phyloP scores from a whole-genome alignment of 2,113 vertebrate genomes.

The Hassar affinis region DNA sequence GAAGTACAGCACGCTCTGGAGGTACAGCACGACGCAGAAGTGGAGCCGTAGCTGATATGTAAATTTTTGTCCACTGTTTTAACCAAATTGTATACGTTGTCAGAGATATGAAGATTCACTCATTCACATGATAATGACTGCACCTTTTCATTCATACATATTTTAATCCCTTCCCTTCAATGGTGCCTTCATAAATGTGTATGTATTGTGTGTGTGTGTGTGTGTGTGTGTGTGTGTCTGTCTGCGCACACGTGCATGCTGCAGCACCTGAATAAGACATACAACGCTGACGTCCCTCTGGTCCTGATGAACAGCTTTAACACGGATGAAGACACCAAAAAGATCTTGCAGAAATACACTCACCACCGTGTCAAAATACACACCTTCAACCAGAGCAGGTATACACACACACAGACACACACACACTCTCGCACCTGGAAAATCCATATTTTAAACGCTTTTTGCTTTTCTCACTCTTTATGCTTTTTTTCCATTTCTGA shows the following conservation, averaged over 20 bases:
- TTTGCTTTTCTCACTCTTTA: not conserved
- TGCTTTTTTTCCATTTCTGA: not conserved
- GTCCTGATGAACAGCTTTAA: constrained; percentile 91
- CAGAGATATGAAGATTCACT: not conserved
- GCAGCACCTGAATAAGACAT: constrained; percentile 84
- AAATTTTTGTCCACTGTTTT: not conserved
- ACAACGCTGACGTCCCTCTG: constrained; percentile 82
- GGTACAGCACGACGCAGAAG: not conserved
- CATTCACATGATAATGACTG: not conserved
- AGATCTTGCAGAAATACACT: constrained; percentile 88
- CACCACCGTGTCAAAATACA: constrained; percentile 91
- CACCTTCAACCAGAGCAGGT: constrained; percentile 99
- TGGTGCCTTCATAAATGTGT: not conserved
- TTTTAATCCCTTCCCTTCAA: not conserved
- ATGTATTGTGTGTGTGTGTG: not conserved
- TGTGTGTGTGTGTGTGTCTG: not conserved
- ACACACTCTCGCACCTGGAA: constrained; percentile 19
- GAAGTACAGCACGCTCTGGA: not conserved
- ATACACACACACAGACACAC: constrained; percentile 9
- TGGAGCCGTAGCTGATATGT: not conserved
- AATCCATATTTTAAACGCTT: not conserved
- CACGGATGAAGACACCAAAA: constrained; percentile 88
- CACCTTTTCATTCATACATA: not conserved
- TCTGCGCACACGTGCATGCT: too few species aligned
- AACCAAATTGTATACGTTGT: not conserved